Evolutionary conservation across 2,113 vertebrate species (phyloP), one percentile per base, ranked within the genome.

Genomic region (Lepus europaeus): DNA sequence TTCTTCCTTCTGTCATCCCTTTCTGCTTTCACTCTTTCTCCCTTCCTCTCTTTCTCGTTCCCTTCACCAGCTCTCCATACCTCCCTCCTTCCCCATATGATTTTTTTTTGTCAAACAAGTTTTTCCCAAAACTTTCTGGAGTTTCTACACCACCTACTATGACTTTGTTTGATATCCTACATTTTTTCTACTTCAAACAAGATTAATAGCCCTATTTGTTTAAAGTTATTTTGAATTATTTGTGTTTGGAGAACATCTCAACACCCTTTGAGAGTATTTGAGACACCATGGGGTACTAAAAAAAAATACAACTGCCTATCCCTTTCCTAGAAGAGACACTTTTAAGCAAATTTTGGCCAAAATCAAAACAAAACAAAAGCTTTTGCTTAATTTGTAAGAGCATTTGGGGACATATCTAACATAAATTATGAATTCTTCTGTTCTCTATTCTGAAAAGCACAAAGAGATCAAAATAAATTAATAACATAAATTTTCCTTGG

Each of bases 221-320:
- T 83, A 36, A 95, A 85, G 51, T n/a, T 8, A 84, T 82, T 94
- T 95, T 91, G 49, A 90, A 87, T 80, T 95, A 91, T 74, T 93
- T 93, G 22, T 87, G n/a, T 92, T 94, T 96, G 77, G 49, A 61
- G 93, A 93, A 74, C 49, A 87, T 87, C n/a, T 51, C 3, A 1
- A 90, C n/a, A 87, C 9, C 16, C 14, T 4, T 79, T 92, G 56
- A 89, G 29, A 79, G 61, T 79, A 27, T 94, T 70, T 88, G 63
- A 95, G 49, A 53, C n/a, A 56, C 29, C 33, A 25, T 14, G 49
- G 51, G 49, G 25, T 39, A 33, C 36, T 83, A 77, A 87, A 89
- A 33, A 33, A 91, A 94, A 88, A 79, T 29, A n/a, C 27, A 91
- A 73, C 9, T 17, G 23, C 59, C 36, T 66, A 63, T 89, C 66